These are phyloP conservation scores for Marmota flaviventris DNA, from an alignment of 2,113 vertebrate species.

Conservation along the genomic window DNA sequence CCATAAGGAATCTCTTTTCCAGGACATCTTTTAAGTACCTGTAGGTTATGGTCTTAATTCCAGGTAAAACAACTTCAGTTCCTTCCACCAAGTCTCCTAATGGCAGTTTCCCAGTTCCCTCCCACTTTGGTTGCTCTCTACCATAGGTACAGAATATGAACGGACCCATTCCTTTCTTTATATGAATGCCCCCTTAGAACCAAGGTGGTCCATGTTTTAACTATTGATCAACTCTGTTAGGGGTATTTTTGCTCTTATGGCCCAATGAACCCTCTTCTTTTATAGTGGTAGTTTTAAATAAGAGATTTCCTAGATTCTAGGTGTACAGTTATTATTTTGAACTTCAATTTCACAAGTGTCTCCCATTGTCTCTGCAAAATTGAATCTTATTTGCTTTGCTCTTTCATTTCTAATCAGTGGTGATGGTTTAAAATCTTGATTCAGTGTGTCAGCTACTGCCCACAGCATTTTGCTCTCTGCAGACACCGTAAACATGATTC, in stretches of 20 bases:
- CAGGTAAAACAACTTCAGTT: not conserved
- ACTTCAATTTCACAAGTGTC: constrained; percentile 56
- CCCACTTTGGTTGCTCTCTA: not conserved
- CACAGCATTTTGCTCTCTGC: constrained; percentile 69
- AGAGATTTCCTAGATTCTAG: not conserved
- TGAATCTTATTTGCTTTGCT: constrained; percentile 75
- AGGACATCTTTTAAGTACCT: not conserved
- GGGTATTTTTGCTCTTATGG: not conserved
- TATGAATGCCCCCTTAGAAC: not conserved
- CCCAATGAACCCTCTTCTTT: not conserved
- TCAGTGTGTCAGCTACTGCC: constrained; percentile 70
- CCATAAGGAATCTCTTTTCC: constrained; percentile 5
- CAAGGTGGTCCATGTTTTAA: constrained; percentile 34
- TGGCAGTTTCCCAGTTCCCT: not conserved
- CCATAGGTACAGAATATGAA: not conserved
- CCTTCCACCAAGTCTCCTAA: constrained; percentile 8
- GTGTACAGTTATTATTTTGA: constrained; percentile 60
- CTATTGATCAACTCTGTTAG: not conserved
- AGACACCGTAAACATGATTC: constrained; percentile 63
- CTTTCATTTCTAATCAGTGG: constrained; percentile 77
- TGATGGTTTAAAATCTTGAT: constrained; percentile 77
- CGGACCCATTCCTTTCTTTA: constrained; percentile 1
- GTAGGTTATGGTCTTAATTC: not conserved
- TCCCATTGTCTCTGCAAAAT: constrained; percentile 72
- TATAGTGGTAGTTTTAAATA: constrained; percentile 14